Base-by-base conservation (phyloP, 2,888 invertebrate species). In the Leptinotarsa peninsularis region DNA sequence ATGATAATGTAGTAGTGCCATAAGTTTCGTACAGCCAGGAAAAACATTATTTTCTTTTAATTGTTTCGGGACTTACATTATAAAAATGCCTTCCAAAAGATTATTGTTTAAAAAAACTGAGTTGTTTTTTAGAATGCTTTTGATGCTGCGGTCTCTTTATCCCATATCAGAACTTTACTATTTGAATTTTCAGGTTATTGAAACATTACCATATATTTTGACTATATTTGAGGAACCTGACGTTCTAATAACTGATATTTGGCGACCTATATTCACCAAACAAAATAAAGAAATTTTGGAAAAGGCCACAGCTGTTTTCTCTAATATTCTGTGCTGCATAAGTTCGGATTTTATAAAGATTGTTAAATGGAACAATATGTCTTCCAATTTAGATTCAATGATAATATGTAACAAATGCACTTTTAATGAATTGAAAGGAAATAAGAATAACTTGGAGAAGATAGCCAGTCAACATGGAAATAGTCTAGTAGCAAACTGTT, bases 371-470 rank as follows among this genome's bases (percentile, higher is more conserved):
- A 72, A 78, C n/a, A 67, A 77, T 27, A 66, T 69, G 5, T 72
- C 77, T 49, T 78, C 72, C 33, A 67, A 56, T 27, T 27, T 83
- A 17, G 71, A 73, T 21, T 70, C 74, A 27, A 67, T 75, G 33
- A 76, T 83, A 50, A 67, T 74, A 17, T 85, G 85, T 73, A 66
- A 86, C n/a, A 81, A 86, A 76, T 82, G 87, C 21, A 78, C 81
- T 49, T 84, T 85, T 78, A 76, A 77, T 58, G 75, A 79, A 23
- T 74, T 72, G 7, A 66, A 67, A n/a, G 60, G 74, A 4, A 49
- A 18, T 14, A 68, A 72, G 10, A 33, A 33, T 33, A 33, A 33
- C 33, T 7, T 33, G 17, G 27, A 76, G 56, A 67, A 66, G 14
- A 69, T 66, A 7, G 21, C 70, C 50, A 1, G 67, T 66, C 68